phyloP scores from a whole-genome alignment of 2,113 vertebrate species.

The Hyperoodon ampullatus region DNA sequence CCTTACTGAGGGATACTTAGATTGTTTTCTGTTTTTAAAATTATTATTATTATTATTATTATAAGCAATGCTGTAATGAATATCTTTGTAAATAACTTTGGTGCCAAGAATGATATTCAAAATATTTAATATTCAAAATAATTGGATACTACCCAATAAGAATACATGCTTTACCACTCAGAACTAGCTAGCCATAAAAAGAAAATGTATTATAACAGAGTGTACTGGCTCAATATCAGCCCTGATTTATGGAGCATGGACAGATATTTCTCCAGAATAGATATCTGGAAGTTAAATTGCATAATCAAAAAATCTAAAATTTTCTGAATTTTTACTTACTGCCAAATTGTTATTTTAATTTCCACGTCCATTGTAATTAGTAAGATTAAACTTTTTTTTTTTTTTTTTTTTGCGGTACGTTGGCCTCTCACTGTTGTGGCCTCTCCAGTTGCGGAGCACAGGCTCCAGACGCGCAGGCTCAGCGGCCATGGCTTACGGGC shows the following conservation, averaged over 20 bases:
- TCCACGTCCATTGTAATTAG: background rate
- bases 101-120: background rate
- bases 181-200: background rate
- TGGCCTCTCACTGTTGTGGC: too few relatives aligned
- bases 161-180: background rate
- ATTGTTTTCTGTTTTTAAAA: background rate
- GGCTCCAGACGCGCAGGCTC: too few relatives aligned
- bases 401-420: too few relatives aligned
- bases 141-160: background rate
- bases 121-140: background rate
- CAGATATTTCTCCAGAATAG: background rate
- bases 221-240: background rate
- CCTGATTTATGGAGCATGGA: too few relatives aligned
- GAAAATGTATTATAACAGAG: background rate
- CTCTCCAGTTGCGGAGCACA: too few relatives aligned
- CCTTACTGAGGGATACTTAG: background rate
- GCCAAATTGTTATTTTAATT: background rate
- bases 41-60: background rate
- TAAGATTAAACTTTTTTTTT: background rate
- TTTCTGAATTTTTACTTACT: background rate
- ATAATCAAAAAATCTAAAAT: background rate
- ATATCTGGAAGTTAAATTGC: background rate
- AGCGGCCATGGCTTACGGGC: too few relatives aligned
- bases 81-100: background rate
- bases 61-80: background rate